phyloP scores from a whole-genome alignment of 2,888 invertebrate species.

The Piscicola geometra region DNA sequence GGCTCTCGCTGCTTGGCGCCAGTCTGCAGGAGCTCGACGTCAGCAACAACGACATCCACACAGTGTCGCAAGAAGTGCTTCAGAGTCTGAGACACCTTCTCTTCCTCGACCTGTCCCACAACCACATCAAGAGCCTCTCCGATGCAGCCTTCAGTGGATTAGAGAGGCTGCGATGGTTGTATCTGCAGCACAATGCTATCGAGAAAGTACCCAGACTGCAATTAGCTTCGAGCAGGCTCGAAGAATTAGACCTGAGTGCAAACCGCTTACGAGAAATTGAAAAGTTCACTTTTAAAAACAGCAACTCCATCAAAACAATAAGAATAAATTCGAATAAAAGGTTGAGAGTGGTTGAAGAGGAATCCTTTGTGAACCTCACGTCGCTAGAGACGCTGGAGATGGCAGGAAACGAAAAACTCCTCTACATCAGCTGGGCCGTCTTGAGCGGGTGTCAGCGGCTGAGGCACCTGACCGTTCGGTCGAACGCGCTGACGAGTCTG shows the following conservation, averaged over 20 bases:
- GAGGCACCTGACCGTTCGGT: constrained; percentile 15
- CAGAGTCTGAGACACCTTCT: constrained; percentile 29
- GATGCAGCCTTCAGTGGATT: constrained; percentile 38
- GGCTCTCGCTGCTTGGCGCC: constrained; percentile 37
- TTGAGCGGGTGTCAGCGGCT: constrained; percentile 34
- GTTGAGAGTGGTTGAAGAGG: constrained; percentile 28
- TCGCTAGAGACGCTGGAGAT: constrained; percentile 29
- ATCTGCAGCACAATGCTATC: constrained; percentile 37
- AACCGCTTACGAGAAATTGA: constrained; percentile 37
- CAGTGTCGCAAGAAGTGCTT: constrained; percentile 35
- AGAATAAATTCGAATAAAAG: constrained; percentile 25
- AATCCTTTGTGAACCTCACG: constrained; percentile 30
- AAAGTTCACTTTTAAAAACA: constrained; percentile 28
- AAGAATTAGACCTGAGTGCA: constrained; percentile 38
- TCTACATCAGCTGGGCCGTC: constrained; percentile 35
- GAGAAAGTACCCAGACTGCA: constrained; percentile 31
- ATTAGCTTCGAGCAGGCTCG: constrained; percentile 19
- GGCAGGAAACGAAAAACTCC: constrained; percentile 32
- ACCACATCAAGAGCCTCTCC: constrained; percentile 38
- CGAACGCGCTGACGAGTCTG: constrained; percentile 31
- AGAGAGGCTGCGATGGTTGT: constrained; percentile 30
- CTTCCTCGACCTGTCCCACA: constrained; percentile 38
- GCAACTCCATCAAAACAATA: constrained; percentile 25
- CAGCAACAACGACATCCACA: constrained; percentile 41
- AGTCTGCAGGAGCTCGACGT: constrained; percentile 34